These are phyloP conservation scores for Nomada fabriciana DNA, from an alignment of 2,888 invertebrate species.

Conservation along the genomic window DNA sequence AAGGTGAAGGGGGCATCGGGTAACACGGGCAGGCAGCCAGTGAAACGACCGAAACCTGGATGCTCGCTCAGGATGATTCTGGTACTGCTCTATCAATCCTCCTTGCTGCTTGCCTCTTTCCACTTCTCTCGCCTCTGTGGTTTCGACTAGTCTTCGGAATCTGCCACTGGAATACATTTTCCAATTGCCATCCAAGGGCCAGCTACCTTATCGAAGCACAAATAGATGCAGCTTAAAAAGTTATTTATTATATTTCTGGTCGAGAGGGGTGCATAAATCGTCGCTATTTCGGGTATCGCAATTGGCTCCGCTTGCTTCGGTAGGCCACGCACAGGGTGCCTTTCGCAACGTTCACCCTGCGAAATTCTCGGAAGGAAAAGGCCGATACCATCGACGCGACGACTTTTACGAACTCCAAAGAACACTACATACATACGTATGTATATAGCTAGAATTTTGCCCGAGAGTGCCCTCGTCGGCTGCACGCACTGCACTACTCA, in stretches of 20 bases:
- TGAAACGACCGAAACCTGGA: conserved; percentile 75
- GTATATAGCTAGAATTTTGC: conserved; percentile 69
- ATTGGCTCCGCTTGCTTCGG: conserved; percentile 23
- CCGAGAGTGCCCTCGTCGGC: conserved; percentile 43
- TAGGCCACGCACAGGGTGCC: conserved; percentile 1
- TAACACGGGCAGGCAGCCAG: conserved; percentile 81
- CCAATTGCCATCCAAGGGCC: too few species aligned
- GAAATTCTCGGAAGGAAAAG: conserved; percentile 77
- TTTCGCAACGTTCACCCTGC: conserved; percentile 74
- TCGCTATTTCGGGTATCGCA: conserved; percentile 51
- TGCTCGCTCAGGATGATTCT: conserved; percentile 65
- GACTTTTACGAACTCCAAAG: conserved; percentile 66
- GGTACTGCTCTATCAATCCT: conserved; percentile 41
- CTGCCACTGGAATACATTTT: too few species aligned
- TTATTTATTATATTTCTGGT: conserved; percentile 35
- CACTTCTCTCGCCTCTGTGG: too few species aligned
- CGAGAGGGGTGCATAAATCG: conserved; percentile 76
- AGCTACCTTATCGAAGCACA: too few species aligned
- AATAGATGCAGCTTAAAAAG: conserved; percentile 44
- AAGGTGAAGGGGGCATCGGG: conserved; percentile 84
- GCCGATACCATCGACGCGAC: conserved; percentile 77
- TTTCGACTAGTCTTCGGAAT: neutral
- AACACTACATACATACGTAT: conserved; percentile 75
- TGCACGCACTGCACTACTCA: conserved; percentile 83
- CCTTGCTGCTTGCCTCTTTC: neutral